Percentiles rank a stretch among this genome's conserved stretches.
Conservation (phyloP, 2,113 vertebrate genomes). For the Phodopus roborovskii region DNA sequence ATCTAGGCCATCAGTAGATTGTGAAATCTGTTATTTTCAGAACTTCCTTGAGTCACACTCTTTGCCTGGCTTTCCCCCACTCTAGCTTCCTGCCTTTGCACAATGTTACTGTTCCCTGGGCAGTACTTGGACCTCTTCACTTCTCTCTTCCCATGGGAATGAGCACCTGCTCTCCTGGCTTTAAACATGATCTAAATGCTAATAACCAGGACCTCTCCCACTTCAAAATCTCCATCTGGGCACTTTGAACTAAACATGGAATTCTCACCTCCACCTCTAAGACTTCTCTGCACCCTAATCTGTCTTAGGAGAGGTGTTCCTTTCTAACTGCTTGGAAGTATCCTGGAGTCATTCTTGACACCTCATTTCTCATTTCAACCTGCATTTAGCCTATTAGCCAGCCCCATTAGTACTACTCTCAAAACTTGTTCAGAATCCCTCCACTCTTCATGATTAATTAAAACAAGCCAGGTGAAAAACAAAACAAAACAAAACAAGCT, state of each 20-base stretch:
- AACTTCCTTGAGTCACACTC: neutral
- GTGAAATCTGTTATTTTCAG: conserved; percentile 22
- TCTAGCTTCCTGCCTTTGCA: neutral
- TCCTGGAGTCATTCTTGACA: neutral
- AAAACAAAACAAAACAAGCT: no score
- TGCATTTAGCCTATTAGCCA: neutral
- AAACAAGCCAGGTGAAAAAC: neutral
- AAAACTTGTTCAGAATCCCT: conserved; percentile 24
- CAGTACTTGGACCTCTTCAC: neutral
- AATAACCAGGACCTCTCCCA: neutral
- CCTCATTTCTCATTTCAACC: neutral
- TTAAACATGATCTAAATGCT: neutral
- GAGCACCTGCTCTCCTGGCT: neutral
- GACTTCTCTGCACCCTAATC: neutral
- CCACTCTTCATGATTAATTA: neutral
- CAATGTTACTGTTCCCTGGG: neutral
- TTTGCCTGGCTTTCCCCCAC: neutral
- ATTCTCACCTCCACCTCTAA: neutral
- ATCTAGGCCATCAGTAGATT: neutral
- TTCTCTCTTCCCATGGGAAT: neutral
- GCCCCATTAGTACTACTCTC: neutral
- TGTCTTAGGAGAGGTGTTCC: neutral
- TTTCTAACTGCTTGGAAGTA: conserved; percentile 10
- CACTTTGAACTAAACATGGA: neutral
- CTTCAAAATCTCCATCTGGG: neutral